phyloP scores from a whole-genome alignment of 2,797 vertebrate species.

The Ptychadena robeensis region DNA sequence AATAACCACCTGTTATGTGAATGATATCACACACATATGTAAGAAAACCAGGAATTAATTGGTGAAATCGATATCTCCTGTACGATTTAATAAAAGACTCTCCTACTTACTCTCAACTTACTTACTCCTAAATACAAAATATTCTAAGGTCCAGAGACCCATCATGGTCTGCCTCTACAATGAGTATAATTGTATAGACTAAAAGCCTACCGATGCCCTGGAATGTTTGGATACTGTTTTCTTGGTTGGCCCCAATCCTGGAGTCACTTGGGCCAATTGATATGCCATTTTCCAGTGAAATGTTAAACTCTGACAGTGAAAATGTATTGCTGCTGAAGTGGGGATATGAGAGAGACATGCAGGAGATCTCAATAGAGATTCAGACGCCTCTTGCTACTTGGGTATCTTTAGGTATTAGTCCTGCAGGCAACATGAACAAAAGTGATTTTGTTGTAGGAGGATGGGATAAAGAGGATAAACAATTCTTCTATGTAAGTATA shows the following conservation, averaged over 20 bases:
- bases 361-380: slow-evolving; percentile 76
- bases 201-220: neutral
- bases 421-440: slow-evolving; percentile 70
- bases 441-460: slow-evolving; percentile 79
- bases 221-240: neutral
- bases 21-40: neutral
- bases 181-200: slow-evolving; percentile 6
- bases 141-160: neutral
- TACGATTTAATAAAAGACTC: slow-evolving; percentile 17
- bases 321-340: slow-evolving; percentile 69
- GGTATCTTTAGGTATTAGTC: slow-evolving; percentile 79
- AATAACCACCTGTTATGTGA: neutral
- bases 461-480: slow-evolving; percentile 66
- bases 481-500: slow-evolving; percentile 80
- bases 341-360: slow-evolving; percentile 73
- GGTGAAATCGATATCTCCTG: neutral
- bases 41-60: slow-evolving; percentile 29
- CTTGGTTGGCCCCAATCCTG: neutral
- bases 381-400: slow-evolving; percentile 76
- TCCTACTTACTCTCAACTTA: no score
- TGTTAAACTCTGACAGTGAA: slow-evolving; percentile 67
- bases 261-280: slow-evolving; percentile 4
- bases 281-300: slow-evolving; percentile 73
- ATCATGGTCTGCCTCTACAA: neutral
- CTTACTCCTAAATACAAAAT: neutral